Base-by-base conservation (phyloP, 2,888 invertebrate genomes). In the Lasioglossum villosulum region DNA sequence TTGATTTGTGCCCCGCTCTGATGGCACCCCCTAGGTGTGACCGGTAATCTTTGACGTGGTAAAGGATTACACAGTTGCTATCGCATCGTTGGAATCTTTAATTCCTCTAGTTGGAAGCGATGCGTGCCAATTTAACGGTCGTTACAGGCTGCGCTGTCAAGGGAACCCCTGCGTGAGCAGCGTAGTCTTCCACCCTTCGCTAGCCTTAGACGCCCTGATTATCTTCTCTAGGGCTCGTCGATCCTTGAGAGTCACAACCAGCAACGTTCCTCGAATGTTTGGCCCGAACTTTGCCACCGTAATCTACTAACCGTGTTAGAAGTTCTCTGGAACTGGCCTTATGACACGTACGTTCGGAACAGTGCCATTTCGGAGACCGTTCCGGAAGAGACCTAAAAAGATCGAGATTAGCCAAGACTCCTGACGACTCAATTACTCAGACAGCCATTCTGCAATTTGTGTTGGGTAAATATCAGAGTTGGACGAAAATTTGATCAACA, bases 41-140 rank as follows among this genome's bases (percentile, higher is more conserved):
- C 12, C 27, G 72, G 82, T 80, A 85, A 86, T 86, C 85, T 68
- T 63, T 59, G 45, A 39, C 72, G 42, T n/a, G 72, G 71, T 48
- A 75, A 80, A 80, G 71, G 82, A 86, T 83, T 82, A 85, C 78
- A 78, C 73, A 30, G 85, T 52, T 82, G 80, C 42, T 87, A 87
- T 87, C 86, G 75, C 42, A 63, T 23, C 37, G 56, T 56, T 56
- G 68, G 52, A 87, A 82, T 87, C 86, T 85, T 85, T 73, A 66
- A 87, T 87, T 85, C 80, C 68, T 63, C 68, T 79, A 66, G 84
- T 85, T 86, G 78, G 80, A 71, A 37, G 75, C 74, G 86, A 74
- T 76, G 85, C 85, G 79, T 82, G 79, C 82, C 82, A 82, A 82
- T 85, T 82, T 70, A 39, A 70, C n/a, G 79, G 79, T 42, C 37